Evolutionary conservation across 2,113 vertebrate genomes (phyloP), one percentile per base, ranked within the genome.

Genomic region (Zosterops pallidus): DNA sequence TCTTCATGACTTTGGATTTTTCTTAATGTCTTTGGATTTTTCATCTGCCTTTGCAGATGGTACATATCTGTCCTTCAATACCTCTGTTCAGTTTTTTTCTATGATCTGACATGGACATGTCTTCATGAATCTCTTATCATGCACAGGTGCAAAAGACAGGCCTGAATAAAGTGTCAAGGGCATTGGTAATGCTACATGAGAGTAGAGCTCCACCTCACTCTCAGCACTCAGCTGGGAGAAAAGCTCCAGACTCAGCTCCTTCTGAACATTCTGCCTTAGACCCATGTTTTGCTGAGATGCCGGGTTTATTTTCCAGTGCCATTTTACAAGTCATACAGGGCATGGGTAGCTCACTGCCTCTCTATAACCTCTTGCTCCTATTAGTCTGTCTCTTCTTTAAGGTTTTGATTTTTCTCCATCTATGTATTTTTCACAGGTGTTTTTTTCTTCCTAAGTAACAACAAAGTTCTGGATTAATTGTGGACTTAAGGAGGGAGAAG

Each of bases 211-310:
- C 28, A 17, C 11, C 22, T 16, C 44, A 14, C 9, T 31, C 44
- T 9, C 70, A 20, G 39, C 2, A 9, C 26, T 42, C 1, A 0
- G 6, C 70, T 22, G 6, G 39, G n/a, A 83, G 8, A 4, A 23
- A 31, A 14, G 15, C 31, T 57, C 42, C 13, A 6, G 20, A 37
- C 9, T 7, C 57, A 31, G 2, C 12, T 70, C n/a, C 28, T 35
- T 64, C 60, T 44, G 20, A 71, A 37, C 9, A 46, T 20, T 16
- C n/a, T 67, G 26, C 5, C 2, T 2, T 1, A 67, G 28, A 7
- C 6, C 11, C 14, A 6, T 7, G 25, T 6, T 83, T 85, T 78
- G 9, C 35, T 71, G 41, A 23, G 22, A 24, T 67, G 28, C 9
- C 10, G 46, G 39, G 3, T 37, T 78, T 67, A 31, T 33, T 59